A percentile compares a stretch with the other conserved stretches of the same genome.
phyloP scores from a whole-genome alignment of 1,140 invertebrate genomes.

The Phymastichus coffea region DNA sequence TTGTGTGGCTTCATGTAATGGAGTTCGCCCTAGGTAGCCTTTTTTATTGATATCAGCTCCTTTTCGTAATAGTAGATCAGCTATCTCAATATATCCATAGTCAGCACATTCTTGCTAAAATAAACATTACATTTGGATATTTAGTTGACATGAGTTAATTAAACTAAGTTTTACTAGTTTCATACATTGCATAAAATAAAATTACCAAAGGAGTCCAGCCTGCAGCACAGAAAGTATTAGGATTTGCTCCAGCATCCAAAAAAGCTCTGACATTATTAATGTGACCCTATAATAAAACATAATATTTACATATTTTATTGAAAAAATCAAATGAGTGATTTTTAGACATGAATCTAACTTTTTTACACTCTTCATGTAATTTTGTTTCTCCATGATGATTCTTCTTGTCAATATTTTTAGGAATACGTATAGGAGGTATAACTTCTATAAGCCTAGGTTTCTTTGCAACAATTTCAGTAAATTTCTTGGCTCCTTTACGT shows the following conservation, averaged over 20 bases:
- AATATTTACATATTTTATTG: conserved; percentile 10
- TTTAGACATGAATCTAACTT: conserved; percentile 33
- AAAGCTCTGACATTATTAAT: conserved; percentile 57
- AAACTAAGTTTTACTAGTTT: background rate
- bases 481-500: background rate
- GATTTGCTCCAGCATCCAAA: conserved; percentile 64
- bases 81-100: conserved; percentile 62
- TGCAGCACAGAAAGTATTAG: conserved; percentile 73
- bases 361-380: conserved; percentile 59
- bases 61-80: conserved; percentile 61
- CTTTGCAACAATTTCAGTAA: background rate
- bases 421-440: background rate
- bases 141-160: background rate
- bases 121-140: background rate
- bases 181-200: background rate
- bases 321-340: background rate
- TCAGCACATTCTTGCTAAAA: conserved; percentile 67
- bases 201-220: conserved; percentile 72
- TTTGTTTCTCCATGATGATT: conserved; percentile 64
- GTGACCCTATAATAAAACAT: conserved; percentile 51
- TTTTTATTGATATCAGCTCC: conserved; percentile 68
- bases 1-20: conserved; percentile 69
- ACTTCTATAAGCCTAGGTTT: background rate
- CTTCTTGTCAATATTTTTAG: conserved; percentile 47
- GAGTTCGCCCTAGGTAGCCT: conserved; percentile 65